phyloP scores from a whole-genome alignment of 2,888 invertebrate species.

The Heliconius aoede region DNA sequence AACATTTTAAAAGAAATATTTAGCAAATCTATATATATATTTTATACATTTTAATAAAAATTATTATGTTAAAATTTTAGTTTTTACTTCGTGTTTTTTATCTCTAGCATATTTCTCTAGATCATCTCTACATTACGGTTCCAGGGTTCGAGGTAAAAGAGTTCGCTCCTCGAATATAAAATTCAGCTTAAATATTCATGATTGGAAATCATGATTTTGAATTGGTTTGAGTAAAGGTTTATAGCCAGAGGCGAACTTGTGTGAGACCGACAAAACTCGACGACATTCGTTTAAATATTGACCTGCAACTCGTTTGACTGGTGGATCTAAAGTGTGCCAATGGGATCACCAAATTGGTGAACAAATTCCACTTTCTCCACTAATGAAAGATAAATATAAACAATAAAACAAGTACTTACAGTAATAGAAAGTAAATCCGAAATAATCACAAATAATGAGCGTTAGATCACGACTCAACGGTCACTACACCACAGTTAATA shows the following conservation, averaged over 20 bases:
- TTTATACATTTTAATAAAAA: not conserved
- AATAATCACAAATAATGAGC: conserved; percentile 60
- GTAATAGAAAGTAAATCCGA: conserved; percentile 83
- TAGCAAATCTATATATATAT: too few relatives aligned
- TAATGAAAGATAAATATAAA: conserved; percentile 62
- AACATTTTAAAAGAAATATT: not conserved
- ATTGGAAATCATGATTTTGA: not conserved
- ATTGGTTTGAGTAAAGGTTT: conserved; percentile 9
- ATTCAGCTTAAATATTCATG: not conserved
- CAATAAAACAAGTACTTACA: conserved; percentile 80
- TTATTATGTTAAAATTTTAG: not conserved
- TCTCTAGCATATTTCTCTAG: not conserved
- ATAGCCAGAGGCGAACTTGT: not conserved
- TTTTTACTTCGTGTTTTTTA: not conserved
- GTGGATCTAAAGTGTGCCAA: conserved; percentile 50
- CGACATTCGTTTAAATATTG: conserved; percentile 45
- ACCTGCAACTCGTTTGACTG: conserved; percentile 46
- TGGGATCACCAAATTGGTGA: conserved; percentile 52
- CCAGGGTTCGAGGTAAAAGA: too few relatives aligned
- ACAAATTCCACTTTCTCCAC: conserved; percentile 65
- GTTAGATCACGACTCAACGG: conserved; percentile 70
- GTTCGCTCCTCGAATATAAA: not conserved
- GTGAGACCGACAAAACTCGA: conserved; percentile 20
- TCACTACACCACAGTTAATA: conserved; percentile 67
- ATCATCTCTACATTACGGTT: not conserved